Base-by-base conservation (phyloP, 2,113 vertebrate genomes). In the Eonycteris spelaea region DNA sequence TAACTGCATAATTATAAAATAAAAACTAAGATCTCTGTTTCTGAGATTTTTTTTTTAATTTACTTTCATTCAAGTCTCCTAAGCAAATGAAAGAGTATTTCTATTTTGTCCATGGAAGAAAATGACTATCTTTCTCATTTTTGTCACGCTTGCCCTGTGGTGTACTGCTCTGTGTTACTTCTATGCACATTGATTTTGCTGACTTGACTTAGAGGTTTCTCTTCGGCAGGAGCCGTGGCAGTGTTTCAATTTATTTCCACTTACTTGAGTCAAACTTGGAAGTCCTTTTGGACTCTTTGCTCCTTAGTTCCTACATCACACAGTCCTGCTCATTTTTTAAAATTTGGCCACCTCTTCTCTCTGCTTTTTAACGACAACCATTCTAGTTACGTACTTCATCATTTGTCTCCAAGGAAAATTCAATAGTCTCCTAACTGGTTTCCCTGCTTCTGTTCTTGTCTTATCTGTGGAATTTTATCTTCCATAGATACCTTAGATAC, bases 1-100 rank as follows among this genome's bases (percentile, higher is more conserved):
- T 86, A 96, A 87, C 61, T 68, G n/a, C 77, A 33, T 67, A 59
- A 82, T 53, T 80, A 8, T 96, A 82, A 97, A 94, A 92, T 84
- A 84, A 96, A 96, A 92, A 80, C 88, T 14, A 13, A 84, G 40
- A 92, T 16, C 26, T 86, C 30, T 57, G 53, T 73, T 68, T 61
- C 7, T 45, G 45, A 57, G 63, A 0, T 3, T 63, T 59, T 38
- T 75, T 82, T 48, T 30, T 21, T 21, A 22, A 40, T 53, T 63
- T n/a, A 11, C 24, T 77, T 67, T 79, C 68, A 38, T 67, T 38
- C 30, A 88, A n/a, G 12, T n/a, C 63, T 65, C 78, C 26, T 77
- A 11, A 77, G 59, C 22, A 63, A 55, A 45, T 26, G 30, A 40
- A 19, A 38, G 35, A 40, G 5, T 22, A 24, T 85, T 96, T 75